Conservation (phyloP, 1,140 invertebrate species). For the Drosophila sproati region DNA sequence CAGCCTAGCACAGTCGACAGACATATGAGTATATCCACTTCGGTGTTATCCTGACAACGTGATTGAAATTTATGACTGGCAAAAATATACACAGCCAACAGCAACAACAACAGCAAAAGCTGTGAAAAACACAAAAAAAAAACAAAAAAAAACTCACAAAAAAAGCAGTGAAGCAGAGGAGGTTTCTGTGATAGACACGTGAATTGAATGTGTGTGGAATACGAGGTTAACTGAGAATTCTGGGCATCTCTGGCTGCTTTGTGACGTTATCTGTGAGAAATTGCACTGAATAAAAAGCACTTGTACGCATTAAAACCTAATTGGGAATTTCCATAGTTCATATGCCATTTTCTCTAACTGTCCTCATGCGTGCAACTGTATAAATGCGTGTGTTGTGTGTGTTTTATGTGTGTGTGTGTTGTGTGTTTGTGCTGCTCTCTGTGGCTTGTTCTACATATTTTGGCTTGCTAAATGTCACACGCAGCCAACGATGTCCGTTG, state of each 20-base stretch:
- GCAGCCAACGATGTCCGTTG: slow-evolving; percentile 69
- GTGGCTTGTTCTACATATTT: slow-evolving; percentile 80
- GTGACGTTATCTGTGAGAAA: slow-evolving; percentile 60
- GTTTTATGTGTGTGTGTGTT: slow-evolving; percentile 9
- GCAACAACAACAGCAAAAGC: slow-evolving; percentile 32
- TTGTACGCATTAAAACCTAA: slow-evolving; percentile 82
- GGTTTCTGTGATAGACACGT: slow-evolving; percentile 42
- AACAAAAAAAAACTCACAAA: neutral
- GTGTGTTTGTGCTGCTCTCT: slow-evolving; percentile 39
- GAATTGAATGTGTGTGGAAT: slow-evolving; percentile 57
- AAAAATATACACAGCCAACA: slow-evolving; percentile 61
- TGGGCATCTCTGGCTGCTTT: neutral
- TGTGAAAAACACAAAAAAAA: slow-evolving; percentile 48
- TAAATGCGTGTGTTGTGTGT: slow-evolving; percentile 3
- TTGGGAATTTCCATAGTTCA: slow-evolving; percentile 83
- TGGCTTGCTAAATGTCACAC: slow-evolving; percentile 81
- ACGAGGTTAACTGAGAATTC: neutral
- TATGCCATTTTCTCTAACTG: slow-evolving; percentile 74
- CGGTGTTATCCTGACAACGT: slow-evolving; percentile 79
- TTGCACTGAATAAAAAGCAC: slow-evolving; percentile 82
- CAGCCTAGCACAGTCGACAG: slow-evolving; percentile 37
- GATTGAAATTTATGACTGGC: slow-evolving; percentile 83
- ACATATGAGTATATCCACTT: slow-evolving; percentile 76
- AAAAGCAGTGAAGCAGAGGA: neutral
- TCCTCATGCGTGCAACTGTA: slow-evolving; percentile 8